Conservation (phyloP, 2,113 vertebrate genomes). For the Pachyramphus minor region DNA sequence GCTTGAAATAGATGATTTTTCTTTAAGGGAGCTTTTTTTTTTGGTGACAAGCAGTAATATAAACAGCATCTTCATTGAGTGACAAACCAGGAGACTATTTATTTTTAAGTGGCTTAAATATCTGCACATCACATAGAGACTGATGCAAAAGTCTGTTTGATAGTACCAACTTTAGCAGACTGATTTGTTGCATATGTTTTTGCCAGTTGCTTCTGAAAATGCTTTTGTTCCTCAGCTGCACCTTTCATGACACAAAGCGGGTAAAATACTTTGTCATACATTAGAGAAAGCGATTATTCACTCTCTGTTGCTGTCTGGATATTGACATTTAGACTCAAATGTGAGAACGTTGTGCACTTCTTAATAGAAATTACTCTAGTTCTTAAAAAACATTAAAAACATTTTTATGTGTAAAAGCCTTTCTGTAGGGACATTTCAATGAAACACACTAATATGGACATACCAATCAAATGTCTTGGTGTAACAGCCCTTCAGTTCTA, state of each 20-base stretch:
- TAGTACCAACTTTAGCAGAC: background rate
- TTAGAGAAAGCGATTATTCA: background rate
- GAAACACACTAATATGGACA: background rate
- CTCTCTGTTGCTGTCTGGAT: background rate
- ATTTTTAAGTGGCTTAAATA: background rate
- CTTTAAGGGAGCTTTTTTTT: background rate
- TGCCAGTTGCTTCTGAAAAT: background rate
- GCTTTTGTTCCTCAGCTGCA: background rate
- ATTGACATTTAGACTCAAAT: background rate
- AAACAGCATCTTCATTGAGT: background rate
- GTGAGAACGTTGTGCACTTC: background rate
- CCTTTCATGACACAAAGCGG: background rate
- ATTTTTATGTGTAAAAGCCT: background rate
- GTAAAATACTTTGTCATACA: background rate
- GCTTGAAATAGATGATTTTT: background rate
- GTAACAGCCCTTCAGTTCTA: background rate
- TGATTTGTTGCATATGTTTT: background rate
- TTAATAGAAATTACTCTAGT: background rate
- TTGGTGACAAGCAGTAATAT: background rate
- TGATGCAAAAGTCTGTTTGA: background rate
- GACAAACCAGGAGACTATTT: background rate
- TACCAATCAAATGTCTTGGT: background rate
- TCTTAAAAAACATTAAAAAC: background rate
- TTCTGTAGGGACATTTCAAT: background rate
- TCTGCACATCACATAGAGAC: rapidly evolving